These are phyloP conservation scores for Drosophila insularis DNA, from an alignment of 1,140 invertebrate species.

Conservation along the genomic window DNA sequence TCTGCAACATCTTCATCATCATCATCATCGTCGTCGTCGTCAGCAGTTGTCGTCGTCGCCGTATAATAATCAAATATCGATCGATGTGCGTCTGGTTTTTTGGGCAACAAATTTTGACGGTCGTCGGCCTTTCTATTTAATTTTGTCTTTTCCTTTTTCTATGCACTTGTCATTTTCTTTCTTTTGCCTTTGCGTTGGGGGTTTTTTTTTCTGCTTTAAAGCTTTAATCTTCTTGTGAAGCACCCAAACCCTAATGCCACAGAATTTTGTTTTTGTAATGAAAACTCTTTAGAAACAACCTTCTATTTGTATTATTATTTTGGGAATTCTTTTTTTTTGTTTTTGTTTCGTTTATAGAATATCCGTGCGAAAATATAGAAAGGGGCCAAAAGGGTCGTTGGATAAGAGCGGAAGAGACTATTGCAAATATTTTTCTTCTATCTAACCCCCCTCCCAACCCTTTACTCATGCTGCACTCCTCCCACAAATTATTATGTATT, in stretches of 20 bases:
- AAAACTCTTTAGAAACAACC: conserved; percentile 45
- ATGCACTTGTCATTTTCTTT: no score
- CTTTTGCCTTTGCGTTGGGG: neutral
- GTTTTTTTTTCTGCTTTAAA: neutral
- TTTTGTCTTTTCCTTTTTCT: conserved; percentile 18
- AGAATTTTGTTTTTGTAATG: conserved; percentile 48
- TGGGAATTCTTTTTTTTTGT: neutral
- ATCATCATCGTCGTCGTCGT: conserved; percentile 34
- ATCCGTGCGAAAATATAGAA: no score
- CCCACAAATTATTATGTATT: conserved; percentile 76
- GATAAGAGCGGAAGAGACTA: conserved; percentile 58
- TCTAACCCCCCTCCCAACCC: no score
- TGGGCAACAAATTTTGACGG: conserved; percentile 63
- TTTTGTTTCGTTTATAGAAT: conserved; percentile 18
- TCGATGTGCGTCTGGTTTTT: conserved; percentile 78
- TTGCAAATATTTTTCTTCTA: conserved; percentile 55
- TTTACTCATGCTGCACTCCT: no score
- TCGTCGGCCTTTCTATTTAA: conserved; percentile 57
- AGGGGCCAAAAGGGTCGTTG: no score
- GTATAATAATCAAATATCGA: conserved; percentile 82
- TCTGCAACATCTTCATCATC: conserved; percentile 40
- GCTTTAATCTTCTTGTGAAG: neutral
- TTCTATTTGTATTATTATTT: conserved; percentile 45
- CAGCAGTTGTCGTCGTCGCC: conserved; percentile 39
- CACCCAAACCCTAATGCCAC: conserved; percentile 6